These are phyloP conservation scores for Phyllotreta striolata DNA, from an alignment of 2,888 invertebrate genomes.

Conservation along the genomic window DNA sequence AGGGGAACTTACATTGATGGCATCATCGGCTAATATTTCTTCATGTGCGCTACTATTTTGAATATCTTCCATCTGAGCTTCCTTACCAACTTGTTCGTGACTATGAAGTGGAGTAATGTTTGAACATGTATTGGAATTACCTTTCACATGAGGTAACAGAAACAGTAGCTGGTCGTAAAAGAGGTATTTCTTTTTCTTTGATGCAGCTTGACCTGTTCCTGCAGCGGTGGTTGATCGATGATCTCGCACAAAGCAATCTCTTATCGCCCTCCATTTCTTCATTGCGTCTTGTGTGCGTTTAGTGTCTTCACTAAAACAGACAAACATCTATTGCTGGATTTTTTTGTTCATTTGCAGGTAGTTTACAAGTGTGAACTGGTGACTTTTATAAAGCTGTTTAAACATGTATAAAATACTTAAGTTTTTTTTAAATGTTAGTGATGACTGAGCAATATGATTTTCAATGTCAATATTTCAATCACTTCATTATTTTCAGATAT, in stretches of 20 bases:
- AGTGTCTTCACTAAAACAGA: background rate
- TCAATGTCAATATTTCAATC: no score
- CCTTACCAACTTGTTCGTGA: slow-evolving; percentile 15
- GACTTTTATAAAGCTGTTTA: background rate
- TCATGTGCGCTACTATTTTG: slow-evolving; percentile 11
- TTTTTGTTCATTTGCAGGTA: no score
- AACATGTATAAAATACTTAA: no score
- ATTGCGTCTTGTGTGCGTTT: no score
- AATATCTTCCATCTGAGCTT: slow-evolving; percentile 1
- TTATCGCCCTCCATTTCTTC: slow-evolving; percentile 10
- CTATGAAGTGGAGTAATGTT: slow-evolving; percentile 23
- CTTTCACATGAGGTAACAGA: slow-evolving; percentile 24
- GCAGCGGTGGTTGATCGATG: slow-evolving; percentile 15
- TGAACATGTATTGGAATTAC: slow-evolving; percentile 22
- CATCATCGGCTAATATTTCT: slow-evolving; percentile 19
- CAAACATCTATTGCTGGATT: no score
- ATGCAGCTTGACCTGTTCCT: slow-evolving; percentile 21
- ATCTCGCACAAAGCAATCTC: slow-evolving; percentile 11
- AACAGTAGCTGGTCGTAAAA: slow-evolving; percentile 27
- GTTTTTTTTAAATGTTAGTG: no score
- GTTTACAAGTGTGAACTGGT: no score
- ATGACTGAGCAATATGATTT: no score
- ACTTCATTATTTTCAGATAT: slow-evolving; percentile 10
- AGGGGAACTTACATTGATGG: slow-evolving; percentile 22
- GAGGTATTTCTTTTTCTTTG: slow-evolving; percentile 22